These are phyloP conservation scores for Bostrychus sinensis DNA, from an alignment of 2,113 vertebrate genomes.

Conservation along the genomic window DNA sequence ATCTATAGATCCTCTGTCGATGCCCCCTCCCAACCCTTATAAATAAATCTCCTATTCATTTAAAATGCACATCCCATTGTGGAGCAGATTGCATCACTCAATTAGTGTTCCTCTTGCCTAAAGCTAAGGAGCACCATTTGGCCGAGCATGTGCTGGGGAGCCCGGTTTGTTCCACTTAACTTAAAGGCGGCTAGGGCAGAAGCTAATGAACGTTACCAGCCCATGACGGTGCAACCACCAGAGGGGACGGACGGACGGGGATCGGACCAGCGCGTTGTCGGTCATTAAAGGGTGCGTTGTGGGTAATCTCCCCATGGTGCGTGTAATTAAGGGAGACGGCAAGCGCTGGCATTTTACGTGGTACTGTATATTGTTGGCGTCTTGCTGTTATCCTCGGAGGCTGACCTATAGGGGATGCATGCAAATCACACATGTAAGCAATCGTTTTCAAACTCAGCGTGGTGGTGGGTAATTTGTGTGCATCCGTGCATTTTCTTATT, in stretches of 20 bases:
- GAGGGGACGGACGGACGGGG: slow-evolving; percentile 3
- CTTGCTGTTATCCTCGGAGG: not conserved
- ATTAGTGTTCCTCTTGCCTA: slow-evolving; percentile 12
- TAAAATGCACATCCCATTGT: slow-evolving; percentile 12
- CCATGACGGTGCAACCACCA: slow-evolving; percentile 16
- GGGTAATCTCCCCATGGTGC: slow-evolving; percentile 41
- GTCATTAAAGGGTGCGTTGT: slow-evolving; percentile 41
- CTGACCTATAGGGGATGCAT: not conserved
- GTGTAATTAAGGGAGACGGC: slow-evolving; percentile 49
- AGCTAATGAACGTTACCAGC: slow-evolving; percentile 38
- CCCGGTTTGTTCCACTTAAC: slow-evolving; percentile 14
- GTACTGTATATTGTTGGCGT: not conserved
- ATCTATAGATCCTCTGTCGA: slow-evolving; percentile 7
- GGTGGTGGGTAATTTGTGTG: not conserved
- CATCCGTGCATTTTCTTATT: slow-evolving; percentile 22
- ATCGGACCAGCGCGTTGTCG: not conserved
- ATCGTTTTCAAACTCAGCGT: not conserved
- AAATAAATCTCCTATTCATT: slow-evolving; percentile 3
- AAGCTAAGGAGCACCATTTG: slow-evolving; percentile 9
- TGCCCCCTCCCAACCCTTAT: not conserved
- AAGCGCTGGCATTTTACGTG: no score
- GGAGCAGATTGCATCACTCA: slow-evolving; percentile 19
- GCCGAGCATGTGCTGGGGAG: slow-evolving; percentile 10
- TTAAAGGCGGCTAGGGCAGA: slow-evolving; percentile 6
- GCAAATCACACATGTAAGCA: slow-evolving; percentile 4